Evolutionary conservation across 2,113 vertebrate species (phyloP).

Genomic region (Oncorhynchus keta): DNA sequence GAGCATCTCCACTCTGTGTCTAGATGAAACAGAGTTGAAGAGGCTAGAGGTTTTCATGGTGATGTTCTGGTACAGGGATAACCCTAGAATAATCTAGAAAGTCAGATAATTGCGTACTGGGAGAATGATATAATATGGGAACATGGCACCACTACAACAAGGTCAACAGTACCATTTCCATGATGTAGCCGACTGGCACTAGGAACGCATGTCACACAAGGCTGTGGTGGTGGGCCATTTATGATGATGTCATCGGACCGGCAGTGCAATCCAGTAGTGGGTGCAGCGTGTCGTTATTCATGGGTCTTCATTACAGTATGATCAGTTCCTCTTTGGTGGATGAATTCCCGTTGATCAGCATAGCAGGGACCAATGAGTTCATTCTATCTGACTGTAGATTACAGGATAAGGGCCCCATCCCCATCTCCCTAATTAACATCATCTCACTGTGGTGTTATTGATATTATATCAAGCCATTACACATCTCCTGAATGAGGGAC

Average conservation of each 20-base stretch:
- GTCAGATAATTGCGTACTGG: not conserved
- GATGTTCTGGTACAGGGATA: not conserved
- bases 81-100: not conserved
- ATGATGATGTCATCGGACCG: not conserved
- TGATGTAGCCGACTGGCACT: not conserved
- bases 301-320: not conserved
- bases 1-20: not conserved
- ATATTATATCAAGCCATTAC: not conserved
- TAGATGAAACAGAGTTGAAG: too few species aligned
- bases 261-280: not conserved
- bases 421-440: not conserved
- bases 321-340: not conserved
- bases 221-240: not conserved
- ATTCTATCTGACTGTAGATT: not conserved
- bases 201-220: not conserved
- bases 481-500: not conserved
- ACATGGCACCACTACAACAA: not conserved
- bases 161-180: not conserved
- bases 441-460: not conserved
- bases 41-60: too few species aligned
- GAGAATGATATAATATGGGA: not conserved
- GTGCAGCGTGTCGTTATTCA: not conserved
- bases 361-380: not conserved
- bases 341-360: not conserved
- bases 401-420: not conserved